These are phyloP conservation scores for Tympanoctomys barrerae DNA, from an alignment of 2,797 vertebrate genomes.

Conservation along the genomic window DNA sequence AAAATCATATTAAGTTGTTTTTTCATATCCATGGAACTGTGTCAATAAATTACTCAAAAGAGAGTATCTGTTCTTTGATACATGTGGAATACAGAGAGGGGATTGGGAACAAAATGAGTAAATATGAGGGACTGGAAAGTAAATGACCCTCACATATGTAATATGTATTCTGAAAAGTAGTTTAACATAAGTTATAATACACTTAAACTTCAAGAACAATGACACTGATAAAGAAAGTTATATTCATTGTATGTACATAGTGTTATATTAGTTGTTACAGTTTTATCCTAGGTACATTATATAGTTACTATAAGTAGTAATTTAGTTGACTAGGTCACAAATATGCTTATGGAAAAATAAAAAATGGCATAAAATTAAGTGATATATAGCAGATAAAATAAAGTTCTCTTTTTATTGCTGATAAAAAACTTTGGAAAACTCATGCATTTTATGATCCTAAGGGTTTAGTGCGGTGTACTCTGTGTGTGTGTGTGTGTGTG, in stretches of 20 bases:
- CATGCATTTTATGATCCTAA: not conserved
- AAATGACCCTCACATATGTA: not conserved
- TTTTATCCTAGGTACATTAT: not conserved
- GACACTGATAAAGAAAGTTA: not conserved
- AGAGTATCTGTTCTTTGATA: not conserved
- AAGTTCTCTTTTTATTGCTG: not conserved
- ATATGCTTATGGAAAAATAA: not conserved
- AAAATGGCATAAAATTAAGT: conserved; percentile 13
- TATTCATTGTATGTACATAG: not conserved
- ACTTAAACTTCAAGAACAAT: not conserved
- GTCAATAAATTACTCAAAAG: not conserved
- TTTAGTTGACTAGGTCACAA: not conserved
- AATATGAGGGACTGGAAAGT: conserved; percentile 27
- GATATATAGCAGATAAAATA: not conserved
- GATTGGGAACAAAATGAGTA: not conserved
- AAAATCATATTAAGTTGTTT: not conserved
- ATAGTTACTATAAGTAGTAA: not conserved
- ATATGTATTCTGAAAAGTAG: not conserved
- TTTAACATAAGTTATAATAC: not conserved
- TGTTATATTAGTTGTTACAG: not conserved
- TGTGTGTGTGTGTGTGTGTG: not conserved
- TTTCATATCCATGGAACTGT: not conserved
- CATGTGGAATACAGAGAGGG: not conserved
- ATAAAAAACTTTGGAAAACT: not conserved
- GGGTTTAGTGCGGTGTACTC: not conserved